Base-by-base conservation (phyloP, 2,888 invertebrate genomes). In the Cataglyphis albicans region DNA sequence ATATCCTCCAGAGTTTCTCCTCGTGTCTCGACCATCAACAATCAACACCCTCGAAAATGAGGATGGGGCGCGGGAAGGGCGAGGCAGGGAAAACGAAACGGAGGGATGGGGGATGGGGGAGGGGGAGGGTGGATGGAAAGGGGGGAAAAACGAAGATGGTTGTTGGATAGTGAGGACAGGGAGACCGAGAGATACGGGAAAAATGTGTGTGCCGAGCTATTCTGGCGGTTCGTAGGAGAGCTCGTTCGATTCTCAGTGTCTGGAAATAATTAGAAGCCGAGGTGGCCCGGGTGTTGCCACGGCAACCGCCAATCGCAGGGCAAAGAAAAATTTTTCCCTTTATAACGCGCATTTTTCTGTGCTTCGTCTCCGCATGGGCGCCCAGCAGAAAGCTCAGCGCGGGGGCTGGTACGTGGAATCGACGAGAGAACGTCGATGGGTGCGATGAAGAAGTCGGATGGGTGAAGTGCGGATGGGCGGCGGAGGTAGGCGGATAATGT, bases 171-270 rank as follows among this genome's bases (percentile, higher is more conserved):
- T 38, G 61, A 48, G 55, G 32, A 12, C 38, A n/a, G 35, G 55
- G 70, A 35, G 63, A 25, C 38, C 12, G 41, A 12, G 52, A 63
- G 89, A 88, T 87, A 88, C 86, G 87, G 61, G 85, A 91, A 91
- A 91, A 91, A 90, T 91, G 91, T 92, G 92, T 92, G 92, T 90
- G 91, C 90, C 87, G 86, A 86, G 92, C 91, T 92, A 93, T 93
- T 92, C 91, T 91, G 88, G 88, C 89, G 85, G 90, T 89, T 90
- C 89, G 91, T 90, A 90, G 91, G 91, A 91, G 91, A 91, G 93
- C 94, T 94, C 93, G 94, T 94, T 94, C 94, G 94, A 94, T 94
- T 94, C 94, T 94, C 94, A 94, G 94, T 94, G 94, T 94, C 94
- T 94, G 94, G 94, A 94, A 94, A 94, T 94, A 94, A 94, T 94